Conservation (phyloP, 2,888 invertebrate species). For the Lasioglossum figueresi region DNA sequence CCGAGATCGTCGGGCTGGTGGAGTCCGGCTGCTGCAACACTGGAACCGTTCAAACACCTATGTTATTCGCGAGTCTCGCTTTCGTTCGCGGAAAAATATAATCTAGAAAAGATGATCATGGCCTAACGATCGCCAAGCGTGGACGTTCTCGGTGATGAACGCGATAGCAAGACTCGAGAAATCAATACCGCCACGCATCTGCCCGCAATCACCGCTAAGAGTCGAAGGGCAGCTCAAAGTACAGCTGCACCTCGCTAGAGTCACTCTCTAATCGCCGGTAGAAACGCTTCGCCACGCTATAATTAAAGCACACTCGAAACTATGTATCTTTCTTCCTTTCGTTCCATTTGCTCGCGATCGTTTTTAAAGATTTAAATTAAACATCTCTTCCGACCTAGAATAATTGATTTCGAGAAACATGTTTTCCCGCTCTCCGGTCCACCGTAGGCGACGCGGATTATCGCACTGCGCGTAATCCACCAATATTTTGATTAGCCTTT, state of each 20-base stretch:
- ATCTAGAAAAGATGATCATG: not conserved
- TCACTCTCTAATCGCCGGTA: conserved; percentile 43
- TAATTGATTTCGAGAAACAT: too few relatives aligned
- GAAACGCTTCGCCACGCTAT: not conserved
- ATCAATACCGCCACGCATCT: conserved; percentile 69
- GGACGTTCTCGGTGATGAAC: conserved; percentile 1
- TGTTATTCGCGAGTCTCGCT: not conserved
- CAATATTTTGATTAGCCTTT: conserved; percentile 62
- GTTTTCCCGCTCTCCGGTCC: too few relatives aligned
- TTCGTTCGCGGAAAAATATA: not conserved
- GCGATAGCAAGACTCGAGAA: conserved; percentile 45
- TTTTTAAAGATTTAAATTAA: too few relatives aligned
- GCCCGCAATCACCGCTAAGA: conserved; percentile 68
- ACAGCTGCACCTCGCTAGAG: conserved; percentile 64
- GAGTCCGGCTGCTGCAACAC: conserved; percentile 92
- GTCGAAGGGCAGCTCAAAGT: conserved; percentile 46
- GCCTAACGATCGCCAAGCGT: not conserved
- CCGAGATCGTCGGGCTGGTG: conserved; percentile 93
- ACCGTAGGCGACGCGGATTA: not conserved
- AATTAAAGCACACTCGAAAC: not conserved
- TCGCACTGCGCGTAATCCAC: conserved; percentile 26
- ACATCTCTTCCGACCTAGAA: too few relatives aligned
- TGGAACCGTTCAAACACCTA: conserved; percentile 73
- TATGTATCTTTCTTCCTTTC: not conserved
- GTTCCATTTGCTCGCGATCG: too few relatives aligned